phyloP scores from a whole-genome alignment of 2,888 invertebrate genomes.

The Epinotia brunnichana region DNA sequence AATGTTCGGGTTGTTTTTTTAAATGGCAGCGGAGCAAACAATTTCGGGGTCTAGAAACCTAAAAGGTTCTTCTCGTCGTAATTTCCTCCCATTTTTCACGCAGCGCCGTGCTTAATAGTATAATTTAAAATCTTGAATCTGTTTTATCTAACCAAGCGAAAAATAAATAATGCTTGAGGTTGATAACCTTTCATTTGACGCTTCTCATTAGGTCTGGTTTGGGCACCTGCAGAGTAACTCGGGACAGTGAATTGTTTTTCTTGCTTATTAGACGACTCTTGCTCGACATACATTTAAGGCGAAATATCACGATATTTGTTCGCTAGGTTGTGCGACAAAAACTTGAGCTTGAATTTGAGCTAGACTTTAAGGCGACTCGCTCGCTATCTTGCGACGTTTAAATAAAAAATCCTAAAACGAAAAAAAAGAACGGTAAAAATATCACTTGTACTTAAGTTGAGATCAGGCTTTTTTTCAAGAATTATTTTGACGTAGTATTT shows the following conservation, averaged over 20 bases:
- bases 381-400: too few relatives aligned
- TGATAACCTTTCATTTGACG: neutral
- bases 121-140: neutral
- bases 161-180: neutral
- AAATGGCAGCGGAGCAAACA: neutral
- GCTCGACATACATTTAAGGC: neutral
- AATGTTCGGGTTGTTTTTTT: neutral
- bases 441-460: too few relatives aligned
- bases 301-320: neutral
- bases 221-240: neutral
- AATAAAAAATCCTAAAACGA: too few relatives aligned
- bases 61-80: constrained; percentile 3
- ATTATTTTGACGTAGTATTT: too few relatives aligned
- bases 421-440: too few relatives aligned
- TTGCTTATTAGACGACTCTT: neutral
- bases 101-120: neutral
- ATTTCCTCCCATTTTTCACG: constrained; percentile 5
- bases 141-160: neutral
- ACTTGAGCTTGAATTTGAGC: neutral
- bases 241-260: neutral
- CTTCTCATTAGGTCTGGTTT: neutral
- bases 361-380: neutral
- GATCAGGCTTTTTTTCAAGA: too few relatives aligned
- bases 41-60: constrained; percentile 3
- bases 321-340: neutral